phyloP scores from a whole-genome alignment of 2,888 invertebrate species.

The Epirrhoe alternata region DNA sequence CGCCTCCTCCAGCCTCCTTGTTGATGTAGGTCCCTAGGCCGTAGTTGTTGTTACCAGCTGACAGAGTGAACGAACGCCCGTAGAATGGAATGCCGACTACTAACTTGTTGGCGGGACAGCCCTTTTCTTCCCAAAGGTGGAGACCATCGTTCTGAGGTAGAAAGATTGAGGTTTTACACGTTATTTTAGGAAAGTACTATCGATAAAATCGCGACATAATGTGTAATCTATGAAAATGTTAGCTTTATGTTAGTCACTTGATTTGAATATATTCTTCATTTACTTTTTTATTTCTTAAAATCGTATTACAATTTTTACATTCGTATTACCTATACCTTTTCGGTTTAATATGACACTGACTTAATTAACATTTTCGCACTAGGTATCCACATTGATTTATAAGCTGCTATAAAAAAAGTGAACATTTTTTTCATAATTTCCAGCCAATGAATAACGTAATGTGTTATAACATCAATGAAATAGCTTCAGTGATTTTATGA shows the following conservation, averaged over 20 bases:
- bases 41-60: constrained; percentile 93
- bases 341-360: too few relatives aligned
- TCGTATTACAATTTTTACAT: too few relatives aligned
- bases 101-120: constrained; percentile 93
- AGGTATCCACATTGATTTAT: too few relatives aligned
- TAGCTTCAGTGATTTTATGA: constrained; percentile 14
- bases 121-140: constrained; percentile 94
- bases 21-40: constrained; percentile 94
- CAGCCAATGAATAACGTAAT: constrained; percentile 1
- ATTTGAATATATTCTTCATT: too few relatives aligned
- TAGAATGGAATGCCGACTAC: constrained; percentile 96
- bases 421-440: background rate
- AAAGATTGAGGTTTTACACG: background rate
- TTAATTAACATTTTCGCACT: too few relatives aligned
- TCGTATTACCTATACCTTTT: too few relatives aligned
- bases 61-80: constrained; percentile 93
- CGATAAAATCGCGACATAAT: too few relatives aligned
- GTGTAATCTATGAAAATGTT: too few relatives aligned
- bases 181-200: too few relatives aligned
- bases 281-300: too few relatives aligned
- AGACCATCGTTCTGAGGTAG: constrained; percentile 92
- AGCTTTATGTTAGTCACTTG: too few relatives aligned
- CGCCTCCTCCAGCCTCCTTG: constrained; percentile 95
- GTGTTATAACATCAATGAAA: constrained; percentile 8
- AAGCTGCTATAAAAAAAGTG: too few relatives aligned